Evolutionary conservation across 2,797 vertebrate genomes (phyloP), one percentile per base, ranked within the genome.

Genomic region (Parauchenoglanis punctatus): DNA sequence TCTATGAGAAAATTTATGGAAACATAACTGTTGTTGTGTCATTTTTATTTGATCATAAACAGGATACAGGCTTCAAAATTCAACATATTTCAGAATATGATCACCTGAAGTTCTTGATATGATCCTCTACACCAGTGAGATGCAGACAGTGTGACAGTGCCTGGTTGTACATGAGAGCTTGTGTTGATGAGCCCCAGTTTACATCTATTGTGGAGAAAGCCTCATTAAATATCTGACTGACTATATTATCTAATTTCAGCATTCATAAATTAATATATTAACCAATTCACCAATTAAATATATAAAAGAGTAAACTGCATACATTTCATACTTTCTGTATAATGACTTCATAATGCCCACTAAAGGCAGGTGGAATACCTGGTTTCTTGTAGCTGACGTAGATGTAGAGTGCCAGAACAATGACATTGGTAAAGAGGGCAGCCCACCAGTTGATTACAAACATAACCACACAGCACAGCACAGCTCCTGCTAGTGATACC

Each of bases 391-490:
- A 99, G 90, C 98, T 97, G 89, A 99, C 98, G 89, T 99, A 99
- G 94, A 99, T 98, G 93, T 98, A 99, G 68, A 99, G 96, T 1
- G 97, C 97, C 84, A 99, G 96, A 63, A 99, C 96, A 82, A 99
- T 99, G 90, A 97, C 97, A 0, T 98, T 97, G 0, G 98, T 99
- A 83, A 99, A 89, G 40, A 99, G 93, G 2, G 98, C 98, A 12
- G 98, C 98, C 97, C 97, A 97, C 98, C 98, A 99, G 92, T 99
- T 99, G 90, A 99, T 99, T 88, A 99, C 97, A 87, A 99, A 99
- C 98, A 99, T 99, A 61, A 99, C 98, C 88, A 97, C 97, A 44
- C 97, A 97, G 92, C 98, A 99, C 70, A 99, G 94, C 90, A 99
- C 92, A 0, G 98, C 97, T 85, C 98, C 98, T 1, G 96, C 89